These are phyloP conservation scores for Drosophila mulleri DNA, from an alignment of 2,888 invertebrate species.

Conservation along the genomic window DNA sequence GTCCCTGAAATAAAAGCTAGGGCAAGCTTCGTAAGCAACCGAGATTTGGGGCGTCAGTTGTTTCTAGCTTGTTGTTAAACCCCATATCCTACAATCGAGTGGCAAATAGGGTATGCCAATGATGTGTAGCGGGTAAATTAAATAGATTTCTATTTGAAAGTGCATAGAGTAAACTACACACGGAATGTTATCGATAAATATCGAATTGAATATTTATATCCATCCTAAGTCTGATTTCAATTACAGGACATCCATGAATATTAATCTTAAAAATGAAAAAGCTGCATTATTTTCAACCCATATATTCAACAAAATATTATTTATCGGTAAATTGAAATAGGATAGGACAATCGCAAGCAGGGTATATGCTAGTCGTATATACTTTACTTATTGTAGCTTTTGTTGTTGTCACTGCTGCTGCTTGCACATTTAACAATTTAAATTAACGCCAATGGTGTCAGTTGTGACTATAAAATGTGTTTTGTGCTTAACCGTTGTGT, in stretches of 20 bases:
- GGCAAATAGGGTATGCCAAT: conserved; percentile 5
- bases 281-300: too few relatives aligned
- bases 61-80: conserved; percentile 29
- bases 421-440: conserved; percentile 80
- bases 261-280: too few relatives aligned
- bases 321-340: too few relatives aligned
- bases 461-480: conserved; percentile 79
- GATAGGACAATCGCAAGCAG: too few relatives aligned
- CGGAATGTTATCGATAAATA: neutral
- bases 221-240: too few relatives aligned
- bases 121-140: too few relatives aligned
- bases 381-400: conserved; percentile 24
- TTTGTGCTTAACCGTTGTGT: conserved; percentile 66
- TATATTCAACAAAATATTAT: too few relatives aligned
- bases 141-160: too few relatives aligned
- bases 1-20: conserved; percentile 14
- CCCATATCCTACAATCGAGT: neutral
- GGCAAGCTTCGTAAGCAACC: conserved; percentile 38
- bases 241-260: too few relatives aligned
- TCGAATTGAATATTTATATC: too few relatives aligned
- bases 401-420: conserved; percentile 47
- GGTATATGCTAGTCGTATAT: neutral
- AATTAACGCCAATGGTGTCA: conserved; percentile 84
- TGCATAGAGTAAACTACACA: too few relatives aligned
- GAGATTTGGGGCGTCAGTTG: conserved; percentile 66